phyloP scores from a whole-genome alignment of 2,797 vertebrate genomes.

The Linurgus olivaceus region DNA sequence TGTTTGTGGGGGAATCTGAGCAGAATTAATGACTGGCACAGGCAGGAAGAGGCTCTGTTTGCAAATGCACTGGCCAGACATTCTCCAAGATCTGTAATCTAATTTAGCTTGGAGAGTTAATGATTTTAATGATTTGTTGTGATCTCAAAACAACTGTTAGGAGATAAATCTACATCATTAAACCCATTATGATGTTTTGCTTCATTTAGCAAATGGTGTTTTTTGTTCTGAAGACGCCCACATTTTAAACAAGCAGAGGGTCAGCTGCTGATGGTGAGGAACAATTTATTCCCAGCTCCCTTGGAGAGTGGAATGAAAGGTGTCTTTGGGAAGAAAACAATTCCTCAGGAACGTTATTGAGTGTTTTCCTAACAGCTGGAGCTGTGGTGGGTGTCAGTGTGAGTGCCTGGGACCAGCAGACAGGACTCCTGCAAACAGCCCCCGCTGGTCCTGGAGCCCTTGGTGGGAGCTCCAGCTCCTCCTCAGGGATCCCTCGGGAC shows the following conservation, averaged over 20 bases:
- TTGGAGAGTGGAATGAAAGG: conserved; percentile 49
- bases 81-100: conserved; percentile 70
- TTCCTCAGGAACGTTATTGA: neutral
- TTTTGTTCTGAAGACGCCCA: conserved; percentile 65
- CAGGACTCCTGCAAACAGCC: neutral
- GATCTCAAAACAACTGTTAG: conserved; percentile 80
- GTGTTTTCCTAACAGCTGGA: conserved; percentile 1
- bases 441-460: neutral
- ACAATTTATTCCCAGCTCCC: conserved; percentile 45
- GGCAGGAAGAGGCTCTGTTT: conserved; percentile 6
- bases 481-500: neutral
- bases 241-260: conserved; percentile 68
- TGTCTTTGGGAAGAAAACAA: conserved; percentile 60
- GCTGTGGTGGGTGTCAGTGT: neutral
- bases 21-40: conserved; percentile 24
- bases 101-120: conserved; percentile 77
- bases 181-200: conserved; percentile 76
- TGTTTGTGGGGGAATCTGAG: conserved; percentile 51
- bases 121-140: conserved; percentile 81
- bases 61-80: conserved; percentile 51
- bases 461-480: neutral
- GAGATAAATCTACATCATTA: conserved; percentile 80
- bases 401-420: neutral
- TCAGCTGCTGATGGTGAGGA: conserved; percentile 30
- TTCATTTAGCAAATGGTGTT: conserved; percentile 78